Percentiles rank a stretch among this genome's conserved stretches.
Evolutionary conservation across 2,888 invertebrate genomes (phyloP).

Genomic region (Heteromurus nitidus): DNA sequence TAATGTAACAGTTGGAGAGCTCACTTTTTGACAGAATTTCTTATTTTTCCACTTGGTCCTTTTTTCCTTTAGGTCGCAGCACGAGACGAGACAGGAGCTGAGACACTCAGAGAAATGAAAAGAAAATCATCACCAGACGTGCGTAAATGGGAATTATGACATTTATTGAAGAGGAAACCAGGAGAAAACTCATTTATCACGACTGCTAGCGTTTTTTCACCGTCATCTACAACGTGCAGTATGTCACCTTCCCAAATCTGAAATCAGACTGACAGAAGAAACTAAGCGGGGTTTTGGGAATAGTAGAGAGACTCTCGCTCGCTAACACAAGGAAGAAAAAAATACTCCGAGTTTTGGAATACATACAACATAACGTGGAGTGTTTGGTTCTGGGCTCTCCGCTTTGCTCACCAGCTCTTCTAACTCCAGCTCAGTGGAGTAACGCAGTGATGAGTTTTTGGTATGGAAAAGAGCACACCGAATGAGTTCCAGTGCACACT

Average conservation of each 20-base stretch:
- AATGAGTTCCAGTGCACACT: neutral
- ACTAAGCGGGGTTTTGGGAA: constrained; percentile 63
- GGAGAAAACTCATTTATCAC: constrained; percentile 59
- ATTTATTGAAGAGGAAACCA: constrained; percentile 61
- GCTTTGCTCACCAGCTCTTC: neutral
- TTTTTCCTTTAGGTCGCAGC: neutral
- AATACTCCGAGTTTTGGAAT: no score
- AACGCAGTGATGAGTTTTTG: no score
- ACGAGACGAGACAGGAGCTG: neutral
- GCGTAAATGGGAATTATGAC: constrained; percentile 63
- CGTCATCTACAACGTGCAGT: constrained; percentile 37
- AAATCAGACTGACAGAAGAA: constrained; percentile 63
- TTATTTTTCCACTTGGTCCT: neutral
- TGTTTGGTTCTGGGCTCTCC: no score
- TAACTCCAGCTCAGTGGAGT: neutral
- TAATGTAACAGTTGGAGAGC: neutral
- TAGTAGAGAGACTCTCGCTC: constrained; percentile 2
- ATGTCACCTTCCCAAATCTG: constrained; percentile 63
- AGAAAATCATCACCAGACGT: constrained; percentile 55
- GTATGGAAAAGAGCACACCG: no score
- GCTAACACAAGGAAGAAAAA: no score
- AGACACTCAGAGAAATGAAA: constrained; percentile 53
- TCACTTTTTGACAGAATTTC: neutral
- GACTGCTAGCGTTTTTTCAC: constrained; percentile 32
- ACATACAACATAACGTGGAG: neutral